These are phyloP conservation scores for Myocastor coypus DNA, from an alignment of 2,113 vertebrate species.

Conservation along the genomic window DNA sequence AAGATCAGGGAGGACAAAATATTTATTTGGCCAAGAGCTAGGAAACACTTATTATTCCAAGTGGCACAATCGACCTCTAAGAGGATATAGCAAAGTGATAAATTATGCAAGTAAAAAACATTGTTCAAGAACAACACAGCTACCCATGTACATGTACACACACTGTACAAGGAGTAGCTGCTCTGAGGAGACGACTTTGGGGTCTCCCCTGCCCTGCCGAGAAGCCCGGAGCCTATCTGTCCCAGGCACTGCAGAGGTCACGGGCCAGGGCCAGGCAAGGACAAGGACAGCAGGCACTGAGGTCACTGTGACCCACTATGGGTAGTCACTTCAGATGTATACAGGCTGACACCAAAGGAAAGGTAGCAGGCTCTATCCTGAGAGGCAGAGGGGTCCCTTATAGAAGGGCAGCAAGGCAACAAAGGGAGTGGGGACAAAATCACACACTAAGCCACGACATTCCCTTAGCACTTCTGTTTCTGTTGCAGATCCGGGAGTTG, in stretches of 20 bases:
- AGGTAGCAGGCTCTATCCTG: background rate
- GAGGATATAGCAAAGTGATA: background rate
- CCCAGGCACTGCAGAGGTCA: background rate
- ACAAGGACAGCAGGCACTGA: background rate
- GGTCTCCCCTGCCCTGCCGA: background rate
- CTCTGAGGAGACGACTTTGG: background rate
- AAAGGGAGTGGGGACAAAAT: background rate
- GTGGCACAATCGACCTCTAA: background rate
- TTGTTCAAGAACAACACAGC: background rate
- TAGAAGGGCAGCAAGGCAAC: background rate
- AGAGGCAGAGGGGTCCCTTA: background rate
- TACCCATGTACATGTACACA: background rate
- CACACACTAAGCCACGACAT: background rate
- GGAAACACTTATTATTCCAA: conserved; percentile 19
- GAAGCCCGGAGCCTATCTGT: background rate
- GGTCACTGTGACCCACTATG: rapidly evolving
- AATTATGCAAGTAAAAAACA: conserved; percentile 49
- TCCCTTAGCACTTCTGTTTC: background rate
- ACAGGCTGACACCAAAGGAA: background rate
- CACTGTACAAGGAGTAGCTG: background rate
- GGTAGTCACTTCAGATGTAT: background rate
- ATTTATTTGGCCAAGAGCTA: conserved; percentile 29
- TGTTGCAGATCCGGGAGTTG: background rate
- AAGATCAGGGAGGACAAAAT: background rate
- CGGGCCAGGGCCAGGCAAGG: background rate